Percentiles rank a stretch among this genome's conserved stretches.
Conservation (phyloP, 2,113 vertebrate genomes). For the Phainopepla nitens region DNA sequence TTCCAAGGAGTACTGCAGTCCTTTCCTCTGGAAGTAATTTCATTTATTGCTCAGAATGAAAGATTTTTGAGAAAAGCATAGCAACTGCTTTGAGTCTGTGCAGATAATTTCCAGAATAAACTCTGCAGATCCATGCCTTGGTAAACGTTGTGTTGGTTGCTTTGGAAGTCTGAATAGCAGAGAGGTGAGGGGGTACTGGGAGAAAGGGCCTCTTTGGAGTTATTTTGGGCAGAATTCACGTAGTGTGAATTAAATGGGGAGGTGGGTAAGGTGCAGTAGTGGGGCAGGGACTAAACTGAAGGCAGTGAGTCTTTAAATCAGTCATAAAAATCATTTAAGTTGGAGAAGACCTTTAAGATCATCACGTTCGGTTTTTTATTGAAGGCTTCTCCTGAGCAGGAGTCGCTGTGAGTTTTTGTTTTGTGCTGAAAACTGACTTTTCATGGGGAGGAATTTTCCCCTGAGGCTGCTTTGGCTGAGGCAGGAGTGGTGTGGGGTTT, state of each 20-base stretch:
- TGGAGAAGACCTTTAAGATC: background rate
- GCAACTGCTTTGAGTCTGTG: background rate
- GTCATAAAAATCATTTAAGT: no score
- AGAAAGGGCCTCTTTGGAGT: background rate
- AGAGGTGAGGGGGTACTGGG: background rate
- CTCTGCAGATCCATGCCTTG: background rate
- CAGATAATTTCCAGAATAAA: background rate
- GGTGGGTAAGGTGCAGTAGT: background rate
- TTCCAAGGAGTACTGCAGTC: background rate
- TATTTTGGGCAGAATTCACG: background rate
- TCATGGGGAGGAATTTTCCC: no score
- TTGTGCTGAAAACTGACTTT: background rate
- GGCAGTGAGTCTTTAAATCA: background rate
- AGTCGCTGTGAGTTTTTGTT: background rate
- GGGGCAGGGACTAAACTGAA: background rate
- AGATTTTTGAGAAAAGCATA: background rate
- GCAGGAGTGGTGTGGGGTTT: background rate
- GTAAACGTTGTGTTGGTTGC: background rate
- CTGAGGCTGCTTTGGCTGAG: background rate
- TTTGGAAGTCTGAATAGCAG: background rate
- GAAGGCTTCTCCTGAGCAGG: background rate
- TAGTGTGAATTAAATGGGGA: fast-evolving
- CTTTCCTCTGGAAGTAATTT: background rate
- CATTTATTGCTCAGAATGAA: background rate
- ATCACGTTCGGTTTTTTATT: fast-evolving